Conservation (phyloP, 1,140 invertebrate genomes). For the Drosophila sucinea region DNA sequence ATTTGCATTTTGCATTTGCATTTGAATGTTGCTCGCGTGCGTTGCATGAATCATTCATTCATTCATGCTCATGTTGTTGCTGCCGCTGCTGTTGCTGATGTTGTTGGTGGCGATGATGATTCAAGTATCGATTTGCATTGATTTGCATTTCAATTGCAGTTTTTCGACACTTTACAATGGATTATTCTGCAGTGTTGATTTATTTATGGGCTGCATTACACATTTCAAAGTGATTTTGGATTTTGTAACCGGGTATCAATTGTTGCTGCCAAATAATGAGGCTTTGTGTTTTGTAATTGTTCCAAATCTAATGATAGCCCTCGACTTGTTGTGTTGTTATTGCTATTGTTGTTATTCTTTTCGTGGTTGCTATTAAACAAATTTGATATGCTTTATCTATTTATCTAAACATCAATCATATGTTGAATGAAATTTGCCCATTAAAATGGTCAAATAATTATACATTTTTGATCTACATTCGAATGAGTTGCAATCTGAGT, state of each 20-base stretch:
- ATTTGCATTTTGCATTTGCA: constrained; percentile 59
- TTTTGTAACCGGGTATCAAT: constrained; percentile 17
- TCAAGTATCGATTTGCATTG: constrained; percentile 81
- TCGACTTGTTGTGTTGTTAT: constrained; percentile 48
- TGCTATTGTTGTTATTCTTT: constrained; percentile 1
- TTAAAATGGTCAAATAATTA: no score
- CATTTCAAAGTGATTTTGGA: constrained; percentile 67
- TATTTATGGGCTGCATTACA: constrained; percentile 72
- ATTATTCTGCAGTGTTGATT: constrained; percentile 78
- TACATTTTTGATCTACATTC: no score
- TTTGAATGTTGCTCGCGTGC: constrained; percentile 72
- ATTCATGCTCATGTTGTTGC: constrained; percentile 4
- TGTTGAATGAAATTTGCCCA: no score
- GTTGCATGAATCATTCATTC: constrained; percentile 75
- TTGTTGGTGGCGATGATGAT: constrained; percentile 54
- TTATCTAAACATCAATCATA: no score
- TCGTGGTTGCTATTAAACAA: not conserved
- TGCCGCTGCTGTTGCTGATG: constrained; percentile 20
- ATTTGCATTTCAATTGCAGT: constrained; percentile 79
- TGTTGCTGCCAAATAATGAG: constrained; percentile 64
- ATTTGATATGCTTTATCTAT: no score
- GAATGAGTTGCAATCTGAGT: no score
- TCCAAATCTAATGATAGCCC: constrained; percentile 50
- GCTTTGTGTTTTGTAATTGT: constrained; percentile 68
- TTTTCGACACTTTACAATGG: constrained; percentile 80